Base-by-base conservation (phyloP, 2,888 invertebrate species). In the Mantis religiosa region DNA sequence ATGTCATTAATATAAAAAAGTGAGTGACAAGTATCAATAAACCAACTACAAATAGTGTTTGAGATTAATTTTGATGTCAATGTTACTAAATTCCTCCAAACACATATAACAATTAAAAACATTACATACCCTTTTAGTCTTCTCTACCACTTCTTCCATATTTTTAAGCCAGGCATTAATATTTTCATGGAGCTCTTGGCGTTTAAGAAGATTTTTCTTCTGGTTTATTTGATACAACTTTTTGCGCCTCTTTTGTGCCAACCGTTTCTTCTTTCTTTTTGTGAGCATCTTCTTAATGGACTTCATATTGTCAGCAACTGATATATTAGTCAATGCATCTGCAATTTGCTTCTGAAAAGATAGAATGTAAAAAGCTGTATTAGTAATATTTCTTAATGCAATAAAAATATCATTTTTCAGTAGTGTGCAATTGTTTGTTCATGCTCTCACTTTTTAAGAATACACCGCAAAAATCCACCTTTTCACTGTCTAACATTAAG, bases 81-180 rank as follows among this genome's bases (percentile, higher is more conserved):
- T n/a, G n/a, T n/a, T n/a, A n/a, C n/a, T n/a, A n/a, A n/a, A n/a
- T n/a, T n/a, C n/a, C n/a, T n/a, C n/a, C n/a, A n/a, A n/a, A n/a
- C n/a, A n/a, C n/a, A n/a, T n/a, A n/a, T n/a, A n/a, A n/a, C n/a
- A n/a, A n/a, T n/a, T n/a, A n/a, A n/a, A n/a, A n/a, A n/a, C n/a
- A 83, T 27, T 4, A 88, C 89, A 90, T 91, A 95, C 95, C 94
- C 95, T 94, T 92, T 95, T 95, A 83, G 94, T 94, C 2, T 94
- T 94, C 89, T 95, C 94, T 83, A 95, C 95, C 89, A 95, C 94
- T 91, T 96, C 95, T 91, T 95, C 95, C 92, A 96, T 95, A 89
- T 94, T 94, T 90, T 95, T 94, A 90, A 96, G 93, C 94, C 96
- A 96, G 85, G 95, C 94, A 93, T 97, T 96, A 91, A 96, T 95